Percentiles rank a stretch among this genome's conserved stretches.
These are phyloP conservation scores for Etheostoma perlongum DNA, from an alignment of 2,797 vertebrate species.

Conservation along the genomic window DNA sequence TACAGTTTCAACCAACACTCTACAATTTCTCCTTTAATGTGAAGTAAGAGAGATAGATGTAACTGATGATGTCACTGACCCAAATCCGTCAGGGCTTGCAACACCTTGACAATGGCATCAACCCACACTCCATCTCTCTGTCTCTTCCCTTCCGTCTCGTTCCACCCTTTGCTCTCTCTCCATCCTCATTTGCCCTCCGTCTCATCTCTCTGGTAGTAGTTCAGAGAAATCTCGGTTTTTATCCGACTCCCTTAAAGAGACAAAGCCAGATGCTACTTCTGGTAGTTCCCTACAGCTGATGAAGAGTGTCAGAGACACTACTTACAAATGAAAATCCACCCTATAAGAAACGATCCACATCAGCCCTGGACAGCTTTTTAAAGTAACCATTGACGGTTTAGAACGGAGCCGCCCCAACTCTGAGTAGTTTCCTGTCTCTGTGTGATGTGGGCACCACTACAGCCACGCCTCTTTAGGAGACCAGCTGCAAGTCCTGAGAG, in stretches of 20 bases:
- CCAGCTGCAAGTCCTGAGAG: too few relatives aligned
- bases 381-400: neutral
- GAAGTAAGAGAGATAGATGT: neutral
- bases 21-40: neutral
- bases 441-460: too few relatives aligned
- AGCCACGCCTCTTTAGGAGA: too few relatives aligned
- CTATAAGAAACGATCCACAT: neutral
- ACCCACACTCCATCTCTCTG: slow-evolving; percentile 1
- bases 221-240: slow-evolving; percentile 45
- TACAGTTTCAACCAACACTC: neutral
- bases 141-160: slow-evolving; percentile 8
- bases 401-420: too few relatives aligned
- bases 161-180: neutral
- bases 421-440: too few relatives aligned
- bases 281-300: slow-evolving; percentile 21
- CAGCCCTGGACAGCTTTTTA: neutral
- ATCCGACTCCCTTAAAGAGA: slow-evolving; percentile 51
- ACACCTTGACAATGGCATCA: neutral
- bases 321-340: slow-evolving; percentile 10
- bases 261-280: slow-evolving; percentile 52
- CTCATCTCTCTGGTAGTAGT: slow-evolving; percentile 30
- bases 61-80: neutral
- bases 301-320: slow-evolving; percentile 5
- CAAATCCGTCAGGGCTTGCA: neutral
- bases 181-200: slow-evolving; percentile 22